phyloP scores from a whole-genome alignment of 2,888 invertebrate genomes.

The Mesorhabditis spiculigera region DNA sequence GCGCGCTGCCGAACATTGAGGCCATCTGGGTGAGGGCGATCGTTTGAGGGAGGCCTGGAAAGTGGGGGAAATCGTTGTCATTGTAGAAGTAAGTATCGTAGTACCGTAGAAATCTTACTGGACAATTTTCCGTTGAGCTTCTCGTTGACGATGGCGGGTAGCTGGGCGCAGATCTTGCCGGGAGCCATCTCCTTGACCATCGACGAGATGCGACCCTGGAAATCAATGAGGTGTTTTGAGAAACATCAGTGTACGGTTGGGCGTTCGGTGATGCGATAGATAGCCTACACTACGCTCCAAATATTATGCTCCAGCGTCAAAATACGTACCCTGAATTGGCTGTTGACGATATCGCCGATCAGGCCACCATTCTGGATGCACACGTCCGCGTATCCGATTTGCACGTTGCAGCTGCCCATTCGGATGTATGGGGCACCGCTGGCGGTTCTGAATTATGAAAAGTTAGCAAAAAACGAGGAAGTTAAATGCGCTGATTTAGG shows the following conservation, averaged over 20 bases:
- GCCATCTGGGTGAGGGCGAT: conserved; percentile 47
- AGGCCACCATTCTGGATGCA: conserved; percentile 55
- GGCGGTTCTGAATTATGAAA: not conserved
- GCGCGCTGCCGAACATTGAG: conserved; percentile 40
- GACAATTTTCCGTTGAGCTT: conserved; percentile 44
- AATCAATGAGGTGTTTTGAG: not conserved
- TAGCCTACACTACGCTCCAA: not conserved
- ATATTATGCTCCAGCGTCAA: not conserved
- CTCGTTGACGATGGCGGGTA: conserved; percentile 47
- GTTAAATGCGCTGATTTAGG: no score
- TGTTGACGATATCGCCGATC: conserved; percentile 52
- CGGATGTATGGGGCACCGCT: conserved; percentile 36
- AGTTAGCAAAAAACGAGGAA: no score
- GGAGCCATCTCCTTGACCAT: conserved; percentile 44
- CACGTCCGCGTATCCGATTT: conserved; percentile 50
- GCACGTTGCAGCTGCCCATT: conserved; percentile 37
- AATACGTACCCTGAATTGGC: conserved; percentile 45
- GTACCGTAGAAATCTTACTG: not conserved
- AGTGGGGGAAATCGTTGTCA: not conserved
- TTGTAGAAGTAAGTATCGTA: not conserved
- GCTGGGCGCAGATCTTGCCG: conserved; percentile 44
- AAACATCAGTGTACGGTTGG: not conserved
- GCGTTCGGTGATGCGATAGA: not conserved
- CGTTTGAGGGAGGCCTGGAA: conserved; percentile 37
- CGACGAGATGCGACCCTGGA: conserved; percentile 38